Conservation (phyloP, 2,113 vertebrate species). For the Elaphurus davidianus region DNA sequence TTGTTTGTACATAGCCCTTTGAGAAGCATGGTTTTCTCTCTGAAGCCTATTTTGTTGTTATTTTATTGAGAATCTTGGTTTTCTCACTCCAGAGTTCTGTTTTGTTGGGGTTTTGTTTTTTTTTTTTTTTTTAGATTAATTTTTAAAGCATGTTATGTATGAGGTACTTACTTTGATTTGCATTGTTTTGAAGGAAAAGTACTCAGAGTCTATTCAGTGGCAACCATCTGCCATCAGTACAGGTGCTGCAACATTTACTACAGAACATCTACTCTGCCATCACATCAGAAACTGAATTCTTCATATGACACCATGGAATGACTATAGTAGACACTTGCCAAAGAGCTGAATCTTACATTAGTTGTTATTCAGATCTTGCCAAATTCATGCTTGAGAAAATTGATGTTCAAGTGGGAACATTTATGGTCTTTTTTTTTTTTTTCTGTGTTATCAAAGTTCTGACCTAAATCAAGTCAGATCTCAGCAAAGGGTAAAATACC, state of each 20-base stretch:
- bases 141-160: not conserved
- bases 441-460: not conserved
- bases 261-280: no score
- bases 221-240: not conserved
- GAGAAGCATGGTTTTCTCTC: not conserved
- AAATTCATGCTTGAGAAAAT: not conserved
- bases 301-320: fast-evolving
- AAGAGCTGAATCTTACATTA: not conserved
- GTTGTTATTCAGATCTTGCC: not conserved
- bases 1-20: not conserved
- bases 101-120: not conserved
- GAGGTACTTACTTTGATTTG: not conserved
- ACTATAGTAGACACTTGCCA: not conserved
- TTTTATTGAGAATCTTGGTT: not conserved
- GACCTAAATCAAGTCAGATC: not conserved
- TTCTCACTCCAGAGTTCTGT: not conserved
- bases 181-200: not conserved
- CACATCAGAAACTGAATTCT: not conserved
- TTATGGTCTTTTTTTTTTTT: not conserved
- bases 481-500: not conserved
- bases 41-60: not conserved
- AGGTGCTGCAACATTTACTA: not conserved
- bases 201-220: not conserved
- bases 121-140: not conserved
- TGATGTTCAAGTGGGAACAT: no score